Evolutionary conservation across 1,140 invertebrate species (phyloP), one percentile per base, ranked within the genome.

Genomic region (Drosophila orosa): DNA sequence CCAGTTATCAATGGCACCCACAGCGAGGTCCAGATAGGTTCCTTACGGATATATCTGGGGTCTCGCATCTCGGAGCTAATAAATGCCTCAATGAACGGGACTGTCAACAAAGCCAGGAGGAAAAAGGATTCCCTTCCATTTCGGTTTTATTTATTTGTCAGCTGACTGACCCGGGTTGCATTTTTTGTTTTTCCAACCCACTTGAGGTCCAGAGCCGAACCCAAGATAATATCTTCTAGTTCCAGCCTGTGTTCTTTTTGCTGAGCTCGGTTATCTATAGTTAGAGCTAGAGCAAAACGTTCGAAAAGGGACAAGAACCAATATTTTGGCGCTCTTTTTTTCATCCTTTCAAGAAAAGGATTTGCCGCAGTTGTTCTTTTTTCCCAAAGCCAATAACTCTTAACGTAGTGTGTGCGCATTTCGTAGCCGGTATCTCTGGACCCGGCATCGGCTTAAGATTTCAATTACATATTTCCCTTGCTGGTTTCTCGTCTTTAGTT

Each of bases 311-410:
- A 75, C 71, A 56, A 78, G 69, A 67, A 74, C 55, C 31, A 24
- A 56, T 65, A 74, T 89, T 87, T 87, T 87, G 84, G 84, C 84
- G 84, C 84, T 87, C 75, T 86, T 86, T 87, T 89, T 83, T 52
- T 42, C 24, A 82, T 87, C 52, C 82, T 75, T 75, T 74, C 60
- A 31, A 37, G 75, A 72, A 85, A 87, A 84, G 80, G 85, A 80
- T 84, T 89, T 78, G 78, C 57, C 44, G 47, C 47, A 48, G 45
- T 48, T 87, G 84, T 87, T 87, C 84, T 78, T 84, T 87, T 74
- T 60, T 24, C 19, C 40, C 67, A 78, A 82, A 79, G 78, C 74
- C 83, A 82, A 76, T 87, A 85, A 81, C 78, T 77, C 55, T 12
- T 60, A 29, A 25, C 40, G 48, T 12, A 48, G 72, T 66, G 55